These are phyloP conservation scores for Sinocyclocheilus rhinocerous DNA, from an alignment of 2,113 vertebrate genomes.

Conservation along the genomic window DNA sequence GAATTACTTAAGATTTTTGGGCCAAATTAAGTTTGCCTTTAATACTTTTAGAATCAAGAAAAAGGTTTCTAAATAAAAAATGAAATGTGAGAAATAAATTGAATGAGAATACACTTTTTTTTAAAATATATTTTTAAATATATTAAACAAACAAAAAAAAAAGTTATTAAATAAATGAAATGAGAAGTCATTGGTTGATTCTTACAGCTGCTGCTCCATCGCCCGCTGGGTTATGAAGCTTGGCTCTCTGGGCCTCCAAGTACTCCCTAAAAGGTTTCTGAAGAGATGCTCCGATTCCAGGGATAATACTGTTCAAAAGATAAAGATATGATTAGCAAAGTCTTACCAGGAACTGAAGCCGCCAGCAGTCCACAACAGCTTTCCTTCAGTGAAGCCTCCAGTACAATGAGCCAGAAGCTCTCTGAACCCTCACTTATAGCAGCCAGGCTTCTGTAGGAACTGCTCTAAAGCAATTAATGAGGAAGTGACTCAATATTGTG, in stretches of 20 bases:
- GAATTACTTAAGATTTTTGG: too few species aligned
- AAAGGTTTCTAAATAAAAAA: neutral
- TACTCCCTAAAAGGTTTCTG: constrained; percentile 98
- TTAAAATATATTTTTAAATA: neutral
- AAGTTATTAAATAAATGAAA: neutral
- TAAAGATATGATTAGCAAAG: constrained; percentile 45
- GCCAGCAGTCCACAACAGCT: constrained; percentile 8
- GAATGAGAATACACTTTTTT: neutral
- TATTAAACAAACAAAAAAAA: neutral
- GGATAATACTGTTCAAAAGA: constrained; percentile 81
- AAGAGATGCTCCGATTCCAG: constrained; percentile 88
- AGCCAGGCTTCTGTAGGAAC: constrained; percentile 88
- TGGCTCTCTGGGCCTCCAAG: constrained; percentile 93
- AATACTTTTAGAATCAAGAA: neutral
- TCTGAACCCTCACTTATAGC: constrained; percentile 93
- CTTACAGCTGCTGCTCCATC: constrained; percentile 84
- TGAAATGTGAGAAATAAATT: neutral
- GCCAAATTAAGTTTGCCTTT: neutral
- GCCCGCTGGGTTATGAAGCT: constrained; percentile 87
- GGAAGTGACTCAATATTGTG: constrained; percentile 98
- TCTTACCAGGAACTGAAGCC: constrained; percentile 78
- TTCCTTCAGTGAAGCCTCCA: constrained; percentile 51
- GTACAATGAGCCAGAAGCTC: constrained; percentile 79
- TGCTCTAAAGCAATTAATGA: constrained; percentile 93
- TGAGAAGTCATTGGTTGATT: neutral